Evolutionary conservation across 2,113 vertebrate genomes (phyloP).

Genomic region (Hippocampus abdominalis): DNA sequence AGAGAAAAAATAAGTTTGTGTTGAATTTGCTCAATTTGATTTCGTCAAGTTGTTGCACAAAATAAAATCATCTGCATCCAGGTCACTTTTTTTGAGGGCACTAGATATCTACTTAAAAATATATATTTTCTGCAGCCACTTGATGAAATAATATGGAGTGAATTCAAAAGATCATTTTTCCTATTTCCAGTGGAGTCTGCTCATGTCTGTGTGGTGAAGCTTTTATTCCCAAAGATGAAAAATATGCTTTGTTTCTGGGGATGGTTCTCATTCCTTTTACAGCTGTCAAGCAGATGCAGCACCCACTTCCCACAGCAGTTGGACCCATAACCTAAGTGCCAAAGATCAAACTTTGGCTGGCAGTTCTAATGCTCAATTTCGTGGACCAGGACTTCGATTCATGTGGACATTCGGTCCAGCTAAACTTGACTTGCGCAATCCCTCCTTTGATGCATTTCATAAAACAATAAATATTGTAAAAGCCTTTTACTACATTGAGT

Average conservation of each 20-base stretch:
- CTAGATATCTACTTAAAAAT: no score
- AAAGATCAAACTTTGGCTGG: slow-evolving; percentile 53
- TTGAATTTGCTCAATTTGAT: no score
- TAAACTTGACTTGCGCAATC: neutral
- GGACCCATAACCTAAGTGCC: slow-evolving; percentile 28
- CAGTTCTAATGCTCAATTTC: slow-evolving; percentile 54
- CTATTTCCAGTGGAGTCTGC: neutral
- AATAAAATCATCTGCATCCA: no score
- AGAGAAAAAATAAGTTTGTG: no score
- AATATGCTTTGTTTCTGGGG: slow-evolving; percentile 2
- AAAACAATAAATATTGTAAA: neutral
- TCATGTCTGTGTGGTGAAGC: slow-evolving; percentile 28
- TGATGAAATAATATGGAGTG: no score
- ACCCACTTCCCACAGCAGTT: neutral
- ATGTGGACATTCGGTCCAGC: neutral
- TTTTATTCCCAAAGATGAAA: slow-evolving; percentile 14
- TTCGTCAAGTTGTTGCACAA: no score
- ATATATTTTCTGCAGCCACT: no score
- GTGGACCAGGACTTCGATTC: neutral
- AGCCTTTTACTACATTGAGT: no score
- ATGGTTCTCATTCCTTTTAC: neutral
- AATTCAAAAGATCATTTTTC: neutral
- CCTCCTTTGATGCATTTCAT: no score
- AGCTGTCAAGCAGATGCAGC: neutral
- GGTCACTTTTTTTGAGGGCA: no score